Evolutionary conservation across 1,140 invertebrate species (phyloP).

Genomic region (Drosophila nigromelanica): DNA sequence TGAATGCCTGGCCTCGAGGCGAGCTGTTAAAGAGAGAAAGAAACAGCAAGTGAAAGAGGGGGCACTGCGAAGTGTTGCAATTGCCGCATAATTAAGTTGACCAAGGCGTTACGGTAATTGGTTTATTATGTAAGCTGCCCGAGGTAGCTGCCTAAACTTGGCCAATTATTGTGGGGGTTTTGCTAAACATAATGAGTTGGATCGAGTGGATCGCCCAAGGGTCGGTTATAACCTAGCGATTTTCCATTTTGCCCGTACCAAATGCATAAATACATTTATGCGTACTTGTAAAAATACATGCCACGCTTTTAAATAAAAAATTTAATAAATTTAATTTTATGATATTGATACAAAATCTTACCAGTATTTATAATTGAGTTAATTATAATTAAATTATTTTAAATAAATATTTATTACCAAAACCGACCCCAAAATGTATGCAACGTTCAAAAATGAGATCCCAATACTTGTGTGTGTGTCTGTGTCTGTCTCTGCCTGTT

Average conservation of each 20-base stretch:
- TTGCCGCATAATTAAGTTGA: slow-evolving; percentile 68
- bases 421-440: no score
- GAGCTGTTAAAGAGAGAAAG: not conserved
- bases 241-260: not conserved
- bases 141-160: slow-evolving; percentile 44
- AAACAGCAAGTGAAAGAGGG: not conserved
- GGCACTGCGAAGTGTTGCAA: slow-evolving; percentile 26
- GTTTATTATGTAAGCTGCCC: slow-evolving; percentile 69
- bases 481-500: no score
- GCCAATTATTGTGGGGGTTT: slow-evolving; percentile 35
- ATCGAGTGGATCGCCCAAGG: slow-evolving; percentile 11
- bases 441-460: no score
- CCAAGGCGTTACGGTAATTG: slow-evolving; percentile 59
- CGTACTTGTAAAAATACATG: no score
- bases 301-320: no score
- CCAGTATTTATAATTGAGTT: no score
- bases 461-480: no score
- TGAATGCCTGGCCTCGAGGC: slow-evolving; percentile 32
- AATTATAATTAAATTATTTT: no score
- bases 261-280: no score
- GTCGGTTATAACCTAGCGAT: not conserved
- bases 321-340: no score
- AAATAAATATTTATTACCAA: no score
- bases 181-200: slow-evolving; percentile 24
- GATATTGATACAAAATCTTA: no score